Conservation (phyloP, 2,113 vertebrate genomes). For the Oophaga pumilio region DNA sequence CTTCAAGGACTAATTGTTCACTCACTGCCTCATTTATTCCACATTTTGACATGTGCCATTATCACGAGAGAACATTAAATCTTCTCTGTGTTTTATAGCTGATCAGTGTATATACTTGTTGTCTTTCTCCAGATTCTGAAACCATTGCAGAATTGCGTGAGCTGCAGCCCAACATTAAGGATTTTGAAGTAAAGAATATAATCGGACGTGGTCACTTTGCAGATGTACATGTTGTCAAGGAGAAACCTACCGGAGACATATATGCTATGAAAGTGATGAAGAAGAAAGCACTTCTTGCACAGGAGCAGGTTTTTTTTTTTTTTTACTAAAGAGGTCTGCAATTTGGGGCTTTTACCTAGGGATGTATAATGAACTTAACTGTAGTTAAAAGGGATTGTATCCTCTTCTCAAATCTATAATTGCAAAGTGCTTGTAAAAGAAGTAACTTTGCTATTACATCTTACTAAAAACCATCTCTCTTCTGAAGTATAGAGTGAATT, state of each 20-base stretch:
- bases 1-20: too few relatives aligned
- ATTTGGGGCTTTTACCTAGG: background rate
- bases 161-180: constrained; percentile 80
- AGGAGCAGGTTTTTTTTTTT: constrained; percentile 79
- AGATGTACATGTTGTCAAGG: constrained; percentile 89
- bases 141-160: constrained; percentile 80
- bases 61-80: too few relatives aligned
- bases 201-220: constrained; percentile 88
- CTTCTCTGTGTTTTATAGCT: too few relatives aligned
- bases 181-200: constrained; percentile 87
- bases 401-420: too few relatives aligned
- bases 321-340: background rate
- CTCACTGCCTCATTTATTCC: too few relatives aligned
- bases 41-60: too few relatives aligned
- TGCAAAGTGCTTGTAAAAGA: too few relatives aligned
- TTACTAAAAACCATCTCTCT: too few relatives aligned
- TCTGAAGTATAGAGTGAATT: too few relatives aligned
- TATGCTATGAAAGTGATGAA: constrained; percentile 96
- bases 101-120: too few relatives aligned
- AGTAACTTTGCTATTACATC: too few relatives aligned
- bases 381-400: too few relatives aligned
- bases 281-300: constrained; percentile 77
- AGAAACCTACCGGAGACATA: constrained; percentile 85
- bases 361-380: background rate
- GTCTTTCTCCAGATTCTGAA: constrained; percentile 77